Base-by-base conservation (phyloP, 2,113 vertebrate genomes). In the Baryphthengus martii region DNA sequence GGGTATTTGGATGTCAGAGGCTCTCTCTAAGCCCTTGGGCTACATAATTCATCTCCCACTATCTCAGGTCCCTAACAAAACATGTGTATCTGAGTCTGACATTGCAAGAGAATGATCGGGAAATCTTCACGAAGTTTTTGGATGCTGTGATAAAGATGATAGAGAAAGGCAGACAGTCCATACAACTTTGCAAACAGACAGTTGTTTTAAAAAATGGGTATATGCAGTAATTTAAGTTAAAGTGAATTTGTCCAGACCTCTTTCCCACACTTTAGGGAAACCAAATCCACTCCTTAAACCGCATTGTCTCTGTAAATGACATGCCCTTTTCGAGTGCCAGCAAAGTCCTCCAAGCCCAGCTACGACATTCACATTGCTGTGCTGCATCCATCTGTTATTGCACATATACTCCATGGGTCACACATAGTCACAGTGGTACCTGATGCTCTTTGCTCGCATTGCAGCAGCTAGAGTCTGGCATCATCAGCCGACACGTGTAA, bases 391-490 rank as follows among this genome's bases (percentile, higher is more conserved):
- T 42, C 53, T 35, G 26, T 35, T 37, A 21, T 6, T 40, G 55
- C 3, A 6, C 31, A 55, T 17, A 4, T 13, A 53, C 6, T 31
- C 24, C 4, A 1, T 1, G 4, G 52, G 87, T 37, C 68, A 59
- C 2, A 1, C 5, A 1, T 42, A 4, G 0, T 17, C 53, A 49
- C 49, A 61, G 40, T 3, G 1, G 50, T 24, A 44, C 53, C 1
- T 2, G 11, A 18, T 1, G 2, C 25, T 70, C 70, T 45, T 71
- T 39, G 37, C 25, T 63, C 61, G 45, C 40, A 47, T 20, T 4
- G 15, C 56, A 67, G 74, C 77, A 84, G 49, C 28, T 62, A 39
- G 18, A 75, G 11, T 2, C 2, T 24, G 3, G 10, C 20, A 4
- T 24, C 45, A 19, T 67, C 39, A 62, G 25, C 52, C 56, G 56